A percentile compares a stretch with the other conserved stretches of the same genome.
Conservation (phyloP, 2,888 invertebrate genomes). For the Drosophila meridionalis region DNA sequence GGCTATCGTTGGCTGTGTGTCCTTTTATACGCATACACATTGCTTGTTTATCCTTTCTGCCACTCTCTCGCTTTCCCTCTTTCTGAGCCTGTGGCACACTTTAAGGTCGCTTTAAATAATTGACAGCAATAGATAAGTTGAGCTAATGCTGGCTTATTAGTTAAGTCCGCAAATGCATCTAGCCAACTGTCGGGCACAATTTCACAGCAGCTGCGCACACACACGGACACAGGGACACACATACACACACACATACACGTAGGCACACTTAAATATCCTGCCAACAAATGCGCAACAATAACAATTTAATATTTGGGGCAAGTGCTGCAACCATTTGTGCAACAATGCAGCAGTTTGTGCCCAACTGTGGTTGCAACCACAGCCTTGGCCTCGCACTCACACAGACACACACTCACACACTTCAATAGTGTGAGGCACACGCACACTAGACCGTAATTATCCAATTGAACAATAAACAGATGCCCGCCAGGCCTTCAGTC, state of each 20-base stretch:
- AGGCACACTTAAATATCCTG: slow-evolving; percentile 25
- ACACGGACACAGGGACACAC: slow-evolving; percentile 11
- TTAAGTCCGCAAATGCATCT: slow-evolving; percentile 68
- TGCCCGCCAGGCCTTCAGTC: slow-evolving; percentile 66
- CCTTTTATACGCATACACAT: not conserved
- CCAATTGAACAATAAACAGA: slow-evolving; percentile 79
- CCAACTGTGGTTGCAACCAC: slow-evolving; percentile 18
- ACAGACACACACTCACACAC: slow-evolving; percentile 5
- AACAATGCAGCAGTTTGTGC: slow-evolving; percentile 19
- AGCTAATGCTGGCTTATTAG: slow-evolving; percentile 64
- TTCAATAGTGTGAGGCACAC: slow-evolving; percentile 1
- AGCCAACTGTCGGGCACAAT: slow-evolving; percentile 64
- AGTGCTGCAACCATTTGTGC: slow-evolving; percentile 60
- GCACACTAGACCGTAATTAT: slow-evolving; percentile 69
- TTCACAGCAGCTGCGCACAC: slow-evolving; percentile 72
- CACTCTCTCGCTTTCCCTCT: not conserved
- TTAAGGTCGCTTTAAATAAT: slow-evolving; percentile 43
- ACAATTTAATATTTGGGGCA: slow-evolving; percentile 69
- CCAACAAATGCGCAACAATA: slow-evolving; percentile 76
- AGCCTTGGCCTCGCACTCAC: slow-evolving; percentile 40
- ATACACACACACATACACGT: not conserved
- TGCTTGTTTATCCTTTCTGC: not conserved
- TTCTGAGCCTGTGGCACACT: not conserved
- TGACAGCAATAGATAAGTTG: slow-evolving; percentile 42
- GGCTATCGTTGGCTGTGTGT: not conserved